Conservation (phyloP, 1,140 invertebrate genomes). For the Ceratitis capitata region DNA sequence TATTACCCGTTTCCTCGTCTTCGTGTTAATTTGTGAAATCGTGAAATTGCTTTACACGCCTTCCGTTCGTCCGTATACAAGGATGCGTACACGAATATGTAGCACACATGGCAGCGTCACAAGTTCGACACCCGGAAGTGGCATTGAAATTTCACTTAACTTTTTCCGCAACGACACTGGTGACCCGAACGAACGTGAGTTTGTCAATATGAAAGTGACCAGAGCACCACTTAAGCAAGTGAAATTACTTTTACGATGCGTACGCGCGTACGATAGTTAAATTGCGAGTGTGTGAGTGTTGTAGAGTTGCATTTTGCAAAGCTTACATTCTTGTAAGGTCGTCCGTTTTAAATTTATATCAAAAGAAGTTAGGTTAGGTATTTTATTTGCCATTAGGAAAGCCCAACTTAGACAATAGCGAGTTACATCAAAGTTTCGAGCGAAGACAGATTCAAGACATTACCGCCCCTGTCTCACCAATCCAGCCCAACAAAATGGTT, state of each 20-base stretch:
- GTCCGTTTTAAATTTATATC: too few species aligned
- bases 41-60: not conserved
- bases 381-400: too few species aligned
- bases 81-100: not conserved
- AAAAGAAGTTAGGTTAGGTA: too few species aligned
- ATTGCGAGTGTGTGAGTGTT: too few species aligned
- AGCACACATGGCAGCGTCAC: not conserved
- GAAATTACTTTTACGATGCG: not conserved
- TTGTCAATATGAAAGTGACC: constrained; percentile 27
- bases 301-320: not conserved
- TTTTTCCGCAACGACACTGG: not conserved
- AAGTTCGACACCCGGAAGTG: constrained; percentile 33
- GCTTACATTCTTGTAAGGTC: too few species aligned
- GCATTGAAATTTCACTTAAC: constrained; percentile 37
- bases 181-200: constrained; percentile 25
- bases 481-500: too few species aligned
- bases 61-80: not conserved
- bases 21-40: not conserved
- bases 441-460: too few species aligned
- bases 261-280: not conserved
- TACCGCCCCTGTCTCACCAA: too few species aligned
- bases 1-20: not conserved
- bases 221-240: not conserved
- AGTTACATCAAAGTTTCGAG: too few species aligned
- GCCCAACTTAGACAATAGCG: too few species aligned